Percentiles rank a stretch among this genome's conserved stretches.
phyloP scores from a whole-genome alignment of 2,888 invertebrate genomes.

The Ecliptopera silaceata region DNA sequence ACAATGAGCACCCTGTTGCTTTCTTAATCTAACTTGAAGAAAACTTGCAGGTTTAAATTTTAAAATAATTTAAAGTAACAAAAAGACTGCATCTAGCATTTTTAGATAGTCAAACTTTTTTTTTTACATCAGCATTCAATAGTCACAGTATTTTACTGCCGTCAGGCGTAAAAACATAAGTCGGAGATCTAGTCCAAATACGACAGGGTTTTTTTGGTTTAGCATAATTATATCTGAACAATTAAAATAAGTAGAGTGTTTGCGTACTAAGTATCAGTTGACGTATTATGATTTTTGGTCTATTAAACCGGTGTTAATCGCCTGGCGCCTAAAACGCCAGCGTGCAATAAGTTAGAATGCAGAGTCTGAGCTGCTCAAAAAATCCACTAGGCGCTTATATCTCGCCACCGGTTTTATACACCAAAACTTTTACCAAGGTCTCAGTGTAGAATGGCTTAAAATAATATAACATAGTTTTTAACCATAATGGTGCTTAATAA shows the following conservation, averaged over 20 bases:
- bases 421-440: too few relatives aligned
- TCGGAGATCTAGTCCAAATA: conserved; percentile 4
- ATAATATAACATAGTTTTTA: not conserved
- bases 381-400: too few relatives aligned
- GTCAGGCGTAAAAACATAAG: not conserved
- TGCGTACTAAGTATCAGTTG: too few relatives aligned
- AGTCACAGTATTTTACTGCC: too few relatives aligned
- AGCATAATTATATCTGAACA: not conserved
- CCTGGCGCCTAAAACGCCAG: too few relatives aligned
- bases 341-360: too few relatives aligned
- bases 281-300: too few relatives aligned
- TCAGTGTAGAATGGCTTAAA: not conserved
- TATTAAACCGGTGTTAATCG: too few relatives aligned
- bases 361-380: too few relatives aligned
- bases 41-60: not conserved
- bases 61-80: not conserved
- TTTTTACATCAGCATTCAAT: not conserved
- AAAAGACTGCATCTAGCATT: not conserved
- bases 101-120: not conserved
- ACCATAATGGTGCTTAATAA: not conserved
- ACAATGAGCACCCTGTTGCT: not conserved
- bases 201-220: conserved; percentile 8
- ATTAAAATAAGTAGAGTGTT: not conserved
- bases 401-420: too few relatives aligned
- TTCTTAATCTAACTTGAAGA: not conserved